These are phyloP conservation scores for Morone saxatilis DNA, from an alignment of 2,113 vertebrate genomes.

Conservation along the genomic window DNA sequence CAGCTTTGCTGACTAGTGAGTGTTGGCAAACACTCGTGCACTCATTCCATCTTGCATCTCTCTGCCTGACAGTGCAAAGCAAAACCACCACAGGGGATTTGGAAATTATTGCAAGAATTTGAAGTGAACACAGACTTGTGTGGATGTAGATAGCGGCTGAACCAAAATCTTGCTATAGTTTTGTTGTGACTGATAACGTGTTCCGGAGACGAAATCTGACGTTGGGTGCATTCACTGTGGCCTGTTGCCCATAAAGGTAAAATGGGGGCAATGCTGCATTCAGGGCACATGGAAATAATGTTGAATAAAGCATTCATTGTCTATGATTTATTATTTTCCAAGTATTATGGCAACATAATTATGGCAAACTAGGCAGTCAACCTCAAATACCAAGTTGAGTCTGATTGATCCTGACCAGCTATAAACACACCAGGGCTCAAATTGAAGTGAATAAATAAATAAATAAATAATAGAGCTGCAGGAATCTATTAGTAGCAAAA, in stretches of 20 bases:
- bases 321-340: neutral
- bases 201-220: conserved; percentile 48
- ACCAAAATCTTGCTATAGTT: conserved; percentile 1
- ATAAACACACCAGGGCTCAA: neutral
- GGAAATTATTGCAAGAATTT: conserved; percentile 24
- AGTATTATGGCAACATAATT: neutral
- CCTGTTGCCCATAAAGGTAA: conserved; percentile 32
- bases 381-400: neutral
- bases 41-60: conserved; percentile 25
- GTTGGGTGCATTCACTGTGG: conserved; percentile 37
- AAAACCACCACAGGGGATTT: conserved; percentile 8
- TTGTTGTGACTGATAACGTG: conserved; percentile 22
- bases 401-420: too few relatives aligned
- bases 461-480: neutral
- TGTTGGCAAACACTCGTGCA: conserved; percentile 36
- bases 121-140: conserved; percentile 1
- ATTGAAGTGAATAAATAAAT: neutral
- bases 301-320: neutral
- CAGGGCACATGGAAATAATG: conserved; percentile 29
- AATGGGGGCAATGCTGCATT: conserved; percentile 66
- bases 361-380: neutral
- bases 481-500: neutral
- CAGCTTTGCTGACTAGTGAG: conserved; percentile 11
- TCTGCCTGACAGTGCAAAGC: conserved; percentile 38
- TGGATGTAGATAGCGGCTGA: conserved; percentile 9